Evolutionary conservation across 2,797 vertebrate species (phyloP).

Genomic region (Gymnoscopelus microlampas): DNA sequence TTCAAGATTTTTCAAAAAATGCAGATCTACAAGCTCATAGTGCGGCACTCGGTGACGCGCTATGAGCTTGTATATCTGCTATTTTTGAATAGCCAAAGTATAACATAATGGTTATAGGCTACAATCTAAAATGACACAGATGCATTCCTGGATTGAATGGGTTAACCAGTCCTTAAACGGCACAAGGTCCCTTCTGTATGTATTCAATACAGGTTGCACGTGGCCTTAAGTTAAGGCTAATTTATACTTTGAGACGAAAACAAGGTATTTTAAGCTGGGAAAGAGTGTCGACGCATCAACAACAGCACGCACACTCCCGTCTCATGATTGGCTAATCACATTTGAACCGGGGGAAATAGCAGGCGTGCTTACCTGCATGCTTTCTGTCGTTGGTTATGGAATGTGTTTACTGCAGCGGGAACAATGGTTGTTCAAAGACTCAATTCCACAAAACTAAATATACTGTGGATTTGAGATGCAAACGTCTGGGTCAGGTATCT

Average conservation of each 20-base stretch:
- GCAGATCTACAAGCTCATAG: no score
- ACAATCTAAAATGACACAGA: no score
- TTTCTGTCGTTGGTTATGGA: slow-evolving; percentile 19
- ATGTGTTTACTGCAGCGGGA: slow-evolving; percentile 17
- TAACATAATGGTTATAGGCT: no score
- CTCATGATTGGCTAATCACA: slow-evolving; percentile 43
- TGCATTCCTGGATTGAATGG: no score
- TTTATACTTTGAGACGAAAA: neutral
- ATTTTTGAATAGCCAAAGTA: no score
- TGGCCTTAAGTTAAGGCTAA: neutral
- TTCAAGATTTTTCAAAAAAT: no score
- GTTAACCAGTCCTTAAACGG: neutral
- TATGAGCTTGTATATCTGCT: no score
- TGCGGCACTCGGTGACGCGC: no score
- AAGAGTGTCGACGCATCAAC: neutral
- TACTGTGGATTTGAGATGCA: neutral
- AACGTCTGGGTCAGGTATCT: no score
- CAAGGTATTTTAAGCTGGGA: neutral
- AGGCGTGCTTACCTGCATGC: slow-evolving; percentile 14
- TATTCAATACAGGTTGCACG: slow-evolving; percentile 14
- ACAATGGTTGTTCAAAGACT: slow-evolving; percentile 14
- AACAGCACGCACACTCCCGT: slow-evolving; percentile 8
- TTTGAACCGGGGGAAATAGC: slow-evolving; percentile 49
- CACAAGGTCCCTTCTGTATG: neutral
- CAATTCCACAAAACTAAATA: slow-evolving; percentile 26